These are phyloP conservation scores for Cetoscarus ocellatus DNA, from an alignment of 2,797 vertebrate species.

Conservation along the genomic window DNA sequence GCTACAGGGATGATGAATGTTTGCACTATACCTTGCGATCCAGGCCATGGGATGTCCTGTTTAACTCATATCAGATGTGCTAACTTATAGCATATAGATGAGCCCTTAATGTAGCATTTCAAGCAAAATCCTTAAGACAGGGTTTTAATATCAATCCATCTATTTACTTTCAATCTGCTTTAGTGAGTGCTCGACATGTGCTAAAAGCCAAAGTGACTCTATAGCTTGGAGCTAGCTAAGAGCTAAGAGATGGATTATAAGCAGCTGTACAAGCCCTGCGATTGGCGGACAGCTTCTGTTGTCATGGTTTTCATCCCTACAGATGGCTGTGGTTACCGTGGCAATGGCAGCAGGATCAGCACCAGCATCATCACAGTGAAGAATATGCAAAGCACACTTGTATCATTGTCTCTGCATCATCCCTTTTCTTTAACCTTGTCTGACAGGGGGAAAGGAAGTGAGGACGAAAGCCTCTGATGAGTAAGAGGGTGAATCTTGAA, in stretches of 20 bases:
- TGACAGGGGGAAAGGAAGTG: not conserved
- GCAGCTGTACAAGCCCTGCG: conserved; percentile 29
- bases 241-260: conserved; percentile 62
- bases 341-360: conserved; percentile 75
- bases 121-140: conserved; percentile 12
- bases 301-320: conserved; percentile 78
- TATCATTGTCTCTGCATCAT: conserved; percentile 16
- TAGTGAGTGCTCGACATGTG: conserved; percentile 22
- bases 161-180: conserved; percentile 49
- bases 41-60: conserved; percentile 24
- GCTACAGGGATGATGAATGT: conserved; percentile 52
- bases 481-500: not conserved
- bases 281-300: conserved; percentile 72
- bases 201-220: conserved; percentile 35
- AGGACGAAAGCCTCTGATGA: not conserved
- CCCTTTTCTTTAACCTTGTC: conserved; percentile 21
- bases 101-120: conserved; percentile 4
- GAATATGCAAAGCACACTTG: conserved; percentile 28
- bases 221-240: conserved; percentile 43
- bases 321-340: conserved; percentile 81
- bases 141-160: conserved; percentile 42
- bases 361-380: conserved; percentile 58
- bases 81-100: not conserved
- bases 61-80: conserved; percentile 15
- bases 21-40: conserved; percentile 49